Conservation (phyloP, 1,140 invertebrate genomes). For the Grapholita molesta region DNA sequence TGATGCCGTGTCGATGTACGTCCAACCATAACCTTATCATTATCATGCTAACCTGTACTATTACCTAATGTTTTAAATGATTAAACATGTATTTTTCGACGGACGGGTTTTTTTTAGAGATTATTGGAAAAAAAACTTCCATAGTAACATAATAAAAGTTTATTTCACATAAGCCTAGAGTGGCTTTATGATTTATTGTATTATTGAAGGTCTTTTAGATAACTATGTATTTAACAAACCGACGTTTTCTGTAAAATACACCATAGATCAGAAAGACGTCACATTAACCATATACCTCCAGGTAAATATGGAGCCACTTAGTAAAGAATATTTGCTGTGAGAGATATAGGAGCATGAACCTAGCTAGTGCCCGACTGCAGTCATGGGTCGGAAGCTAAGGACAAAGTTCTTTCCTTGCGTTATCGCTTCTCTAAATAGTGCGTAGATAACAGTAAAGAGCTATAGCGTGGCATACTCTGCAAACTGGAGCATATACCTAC, state of each 20-base stretch:
- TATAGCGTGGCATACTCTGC: not conserved
- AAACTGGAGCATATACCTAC: not conserved
- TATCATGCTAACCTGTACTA: not conserved
- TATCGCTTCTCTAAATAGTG: conserved; percentile 9
- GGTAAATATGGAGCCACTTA: not conserved
- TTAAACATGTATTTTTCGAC: too few relatives aligned
- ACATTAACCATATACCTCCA: not conserved
- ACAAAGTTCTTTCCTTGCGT: conserved; percentile 5
- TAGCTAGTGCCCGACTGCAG: not conserved
- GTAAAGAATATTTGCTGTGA: not conserved
- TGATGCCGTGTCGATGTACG: not conserved
- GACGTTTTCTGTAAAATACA: too few relatives aligned
- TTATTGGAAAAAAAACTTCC: too few relatives aligned
- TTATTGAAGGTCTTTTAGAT: too few relatives aligned
- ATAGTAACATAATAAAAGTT: too few relatives aligned
- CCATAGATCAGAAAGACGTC: not conserved
- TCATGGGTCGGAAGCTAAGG: conserved; percentile 3
- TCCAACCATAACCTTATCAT: too few relatives aligned
- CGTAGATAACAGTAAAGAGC: not conserved
- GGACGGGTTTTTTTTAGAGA: too few relatives aligned
- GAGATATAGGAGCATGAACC: conserved; percentile 11
- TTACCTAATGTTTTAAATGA: not conserved
- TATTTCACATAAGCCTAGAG: too few relatives aligned
- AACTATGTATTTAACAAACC: too few relatives aligned
- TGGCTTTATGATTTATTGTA: too few relatives aligned